Percentiles rank a stretch among this genome's conserved stretches.
phyloP scores from a whole-genome alignment of 2,797 vertebrate species.

The Parambassis ranga region DNA sequence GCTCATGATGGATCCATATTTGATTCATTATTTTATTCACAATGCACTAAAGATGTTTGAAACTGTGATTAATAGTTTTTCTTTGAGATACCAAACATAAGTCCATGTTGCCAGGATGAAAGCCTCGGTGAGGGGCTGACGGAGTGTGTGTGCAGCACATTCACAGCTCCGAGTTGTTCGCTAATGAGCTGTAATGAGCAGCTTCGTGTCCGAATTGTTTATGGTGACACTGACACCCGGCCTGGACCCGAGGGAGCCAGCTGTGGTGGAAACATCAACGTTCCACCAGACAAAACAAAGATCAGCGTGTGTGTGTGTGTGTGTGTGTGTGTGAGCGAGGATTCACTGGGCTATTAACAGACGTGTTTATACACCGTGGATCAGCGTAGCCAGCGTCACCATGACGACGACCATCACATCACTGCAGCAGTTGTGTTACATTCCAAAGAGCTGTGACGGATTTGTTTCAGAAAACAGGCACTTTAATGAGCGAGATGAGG shows the following conservation, averaged over 20 bases:
- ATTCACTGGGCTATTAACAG: conserved; percentile 65
- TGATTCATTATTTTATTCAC: no score
- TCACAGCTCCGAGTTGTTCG: background rate
- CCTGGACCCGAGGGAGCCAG: background rate
- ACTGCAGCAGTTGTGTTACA: background rate
- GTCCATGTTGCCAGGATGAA: no score
- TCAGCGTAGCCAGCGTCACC: conserved; percentile 21
- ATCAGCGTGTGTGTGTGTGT: background rate
- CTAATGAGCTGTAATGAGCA: conserved; percentile 53
- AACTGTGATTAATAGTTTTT: no score
- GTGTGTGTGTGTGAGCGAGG: conserved; percentile 3
- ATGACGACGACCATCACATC: conserved; percentile 29
- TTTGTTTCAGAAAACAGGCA: background rate
- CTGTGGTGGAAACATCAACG: conserved; percentile 55
- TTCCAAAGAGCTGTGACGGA: background rate
- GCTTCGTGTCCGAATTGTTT: background rate
- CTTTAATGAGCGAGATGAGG: background rate
- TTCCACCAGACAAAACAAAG: conserved; percentile 25
- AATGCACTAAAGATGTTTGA: no score
- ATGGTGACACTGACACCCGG: conserved; percentile 24
- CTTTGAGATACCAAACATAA: no score
- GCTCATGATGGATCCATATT: no score
- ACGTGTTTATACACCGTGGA: conserved; percentile 53
- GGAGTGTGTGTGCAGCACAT: conserved; percentile 4
- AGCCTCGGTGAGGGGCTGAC: background rate